Conservation (phyloP, 2,113 vertebrate genomes). For the Amazona vittata region DNA sequence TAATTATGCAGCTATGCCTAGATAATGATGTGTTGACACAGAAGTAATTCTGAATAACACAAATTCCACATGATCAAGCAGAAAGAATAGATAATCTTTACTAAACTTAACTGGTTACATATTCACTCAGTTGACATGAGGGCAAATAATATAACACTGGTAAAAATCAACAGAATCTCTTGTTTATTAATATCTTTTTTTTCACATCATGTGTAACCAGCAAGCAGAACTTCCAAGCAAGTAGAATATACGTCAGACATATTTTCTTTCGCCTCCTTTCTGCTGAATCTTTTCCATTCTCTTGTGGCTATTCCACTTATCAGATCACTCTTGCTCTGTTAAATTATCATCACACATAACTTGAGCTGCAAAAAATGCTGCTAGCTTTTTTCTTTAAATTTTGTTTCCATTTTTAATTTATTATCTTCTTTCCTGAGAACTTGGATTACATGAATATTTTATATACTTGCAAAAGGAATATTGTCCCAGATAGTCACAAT, state of each 20-base stretch:
- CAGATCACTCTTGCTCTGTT: background rate
- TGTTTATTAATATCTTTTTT: background rate
- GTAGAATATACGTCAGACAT: background rate
- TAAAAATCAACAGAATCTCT: background rate
- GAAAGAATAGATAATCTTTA: background rate
- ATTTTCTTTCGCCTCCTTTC: background rate
- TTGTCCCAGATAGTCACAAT: background rate
- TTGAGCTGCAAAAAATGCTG: background rate
- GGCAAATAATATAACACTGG: background rate
- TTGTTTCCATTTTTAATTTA: background rate
- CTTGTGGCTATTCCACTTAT: background rate
- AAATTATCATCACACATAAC: background rate
- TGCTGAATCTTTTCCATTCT: background rate
- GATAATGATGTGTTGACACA: background rate
- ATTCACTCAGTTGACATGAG: background rate
- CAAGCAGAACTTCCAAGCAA: background rate
- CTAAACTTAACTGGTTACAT: background rate
- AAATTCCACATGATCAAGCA: background rate
- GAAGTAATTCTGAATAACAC: background rate
- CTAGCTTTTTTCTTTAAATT: background rate
- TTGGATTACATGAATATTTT: background rate
- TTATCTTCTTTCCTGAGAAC: background rate
- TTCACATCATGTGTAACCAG: fast-evolving
- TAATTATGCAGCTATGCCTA: background rate
- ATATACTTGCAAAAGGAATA: background rate